phyloP scores from a whole-genome alignment of 2,797 vertebrate genomes.

The Arrhamphus sclerolepis region DNA sequence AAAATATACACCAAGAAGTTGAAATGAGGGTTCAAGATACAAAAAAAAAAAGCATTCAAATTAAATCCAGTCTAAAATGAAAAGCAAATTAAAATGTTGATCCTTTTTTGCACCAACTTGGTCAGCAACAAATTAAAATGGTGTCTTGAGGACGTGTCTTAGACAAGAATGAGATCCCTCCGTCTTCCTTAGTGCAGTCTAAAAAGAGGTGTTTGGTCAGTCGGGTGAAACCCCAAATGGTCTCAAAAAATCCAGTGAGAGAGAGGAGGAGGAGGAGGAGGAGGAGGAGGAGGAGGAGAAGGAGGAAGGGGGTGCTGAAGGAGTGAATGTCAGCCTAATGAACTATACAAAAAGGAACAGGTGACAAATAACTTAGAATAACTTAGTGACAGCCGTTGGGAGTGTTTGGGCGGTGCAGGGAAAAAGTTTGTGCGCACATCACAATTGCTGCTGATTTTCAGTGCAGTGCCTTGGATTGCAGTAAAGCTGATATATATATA shows the following conservation, averaged over 20 bases:
- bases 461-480: conserved; percentile 78
- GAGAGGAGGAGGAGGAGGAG: conserved; percentile 43
- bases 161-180: conserved; percentile 77
- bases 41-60: conserved; percentile 87
- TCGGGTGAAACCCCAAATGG: conserved; percentile 71
- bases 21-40: conserved; percentile 86
- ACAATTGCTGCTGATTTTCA: conserved; percentile 74
- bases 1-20: conserved; percentile 95
- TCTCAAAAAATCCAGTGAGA: conserved; percentile 75
- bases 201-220: conserved; percentile 75
- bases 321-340: conserved; percentile 49
- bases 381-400: conserved; percentile 67
- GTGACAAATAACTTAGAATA: conserved; percentile 84
- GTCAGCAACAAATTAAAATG: conserved; percentile 72
- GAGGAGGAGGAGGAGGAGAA: conserved; percentile 55
- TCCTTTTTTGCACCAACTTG: conserved; percentile 88
- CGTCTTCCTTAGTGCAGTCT: conserved; percentile 77
- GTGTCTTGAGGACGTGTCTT: conserved; percentile 75
- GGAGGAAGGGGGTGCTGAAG: conserved; percentile 9
- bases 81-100: conserved; percentile 79
- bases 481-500: conserved; percentile 66
- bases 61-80: conserved; percentile 79
- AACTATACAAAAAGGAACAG: conserved; percentile 77
- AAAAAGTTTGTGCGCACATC: conserved; percentile 62
- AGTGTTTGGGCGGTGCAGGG: conserved; percentile 48